phyloP scores from a whole-genome alignment of 2,888 invertebrate species.

The Ametastegia equiseti region DNA sequence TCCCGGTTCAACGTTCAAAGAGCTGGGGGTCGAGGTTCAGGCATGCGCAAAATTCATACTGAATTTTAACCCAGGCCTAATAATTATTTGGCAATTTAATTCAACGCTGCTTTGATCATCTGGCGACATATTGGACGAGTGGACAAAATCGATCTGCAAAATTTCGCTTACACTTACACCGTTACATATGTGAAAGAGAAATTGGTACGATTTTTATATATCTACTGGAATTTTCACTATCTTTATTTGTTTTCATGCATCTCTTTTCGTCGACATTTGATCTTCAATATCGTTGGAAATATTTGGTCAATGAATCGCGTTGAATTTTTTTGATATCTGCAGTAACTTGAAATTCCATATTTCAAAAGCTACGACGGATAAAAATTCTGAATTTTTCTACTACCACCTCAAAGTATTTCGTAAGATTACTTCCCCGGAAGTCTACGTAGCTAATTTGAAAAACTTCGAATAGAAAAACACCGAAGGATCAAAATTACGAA shows the following conservation, averaged over 20 bases:
- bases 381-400: no score
- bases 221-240: no score
- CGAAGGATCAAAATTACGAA: no score
- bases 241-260: no score
- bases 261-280: no score
- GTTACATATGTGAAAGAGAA: neutral
- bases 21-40: neutral
- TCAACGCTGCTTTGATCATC: slow-evolving; percentile 33
- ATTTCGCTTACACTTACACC: no score
- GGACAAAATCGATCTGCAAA: neutral
- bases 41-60: slow-evolving; percentile 24
- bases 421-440: no score
- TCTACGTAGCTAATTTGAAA: no score
- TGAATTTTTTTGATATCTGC: neutral
- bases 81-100: slow-evolving; percentile 38
- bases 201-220: neutral
- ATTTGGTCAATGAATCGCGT: neutral
- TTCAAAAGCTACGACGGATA: no score
- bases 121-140: neutral
- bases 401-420: no score
- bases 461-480: no score
- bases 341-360: no score
- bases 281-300: neutral
- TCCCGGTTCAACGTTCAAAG: neutral
- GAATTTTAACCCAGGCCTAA: neutral